Percentiles rank a stretch among this genome's conserved stretches.
Evolutionary conservation across 37 sponge, comb jelly and placozoan genomes (phyloP).

Genomic region (Bolinopsis microptera): DNA sequence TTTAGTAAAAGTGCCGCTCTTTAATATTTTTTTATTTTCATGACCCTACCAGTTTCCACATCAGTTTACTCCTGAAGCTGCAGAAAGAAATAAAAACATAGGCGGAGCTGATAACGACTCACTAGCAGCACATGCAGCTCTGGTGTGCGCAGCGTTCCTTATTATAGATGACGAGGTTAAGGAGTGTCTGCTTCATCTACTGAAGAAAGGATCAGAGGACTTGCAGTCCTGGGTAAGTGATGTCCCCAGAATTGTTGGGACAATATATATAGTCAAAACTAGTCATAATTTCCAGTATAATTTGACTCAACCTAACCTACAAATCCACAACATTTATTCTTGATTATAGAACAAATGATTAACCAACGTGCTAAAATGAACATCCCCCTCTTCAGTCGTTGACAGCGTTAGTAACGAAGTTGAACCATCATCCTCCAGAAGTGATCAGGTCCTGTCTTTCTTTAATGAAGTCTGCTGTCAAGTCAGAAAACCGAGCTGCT

Average conservation of each 20-base stretch:
- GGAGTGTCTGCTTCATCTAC: slow-evolving; percentile 21
- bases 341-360: too few species aligned
- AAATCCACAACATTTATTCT: too few species aligned
- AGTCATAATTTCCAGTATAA: too few species aligned
- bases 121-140: slow-evolving; percentile 2
- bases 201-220: slow-evolving; percentile 19
- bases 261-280: too few species aligned
- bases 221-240: slow-evolving; percentile 19
- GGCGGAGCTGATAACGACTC: not conserved
- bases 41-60: too few species aligned
- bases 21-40: too few species aligned
- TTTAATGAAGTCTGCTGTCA: not conserved
- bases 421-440: not conserved
- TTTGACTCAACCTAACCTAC: too few species aligned
- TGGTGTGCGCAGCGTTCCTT: slow-evolving; percentile 22
- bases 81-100: not conserved
- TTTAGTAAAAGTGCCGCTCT: too few species aligned
- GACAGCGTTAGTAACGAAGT: not conserved
- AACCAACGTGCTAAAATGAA: too few species aligned
- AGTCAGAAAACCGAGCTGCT: slow-evolving; percentile 4
- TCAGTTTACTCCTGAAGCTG: not conserved
- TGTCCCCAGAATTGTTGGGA: too few species aligned
- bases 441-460: not conserved
- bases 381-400: slow-evolving; percentile 33
- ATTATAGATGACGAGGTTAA: not conserved